Conservation (phyloP, 1,140 invertebrate species). For the Zaprionus gabonicus region DNA sequence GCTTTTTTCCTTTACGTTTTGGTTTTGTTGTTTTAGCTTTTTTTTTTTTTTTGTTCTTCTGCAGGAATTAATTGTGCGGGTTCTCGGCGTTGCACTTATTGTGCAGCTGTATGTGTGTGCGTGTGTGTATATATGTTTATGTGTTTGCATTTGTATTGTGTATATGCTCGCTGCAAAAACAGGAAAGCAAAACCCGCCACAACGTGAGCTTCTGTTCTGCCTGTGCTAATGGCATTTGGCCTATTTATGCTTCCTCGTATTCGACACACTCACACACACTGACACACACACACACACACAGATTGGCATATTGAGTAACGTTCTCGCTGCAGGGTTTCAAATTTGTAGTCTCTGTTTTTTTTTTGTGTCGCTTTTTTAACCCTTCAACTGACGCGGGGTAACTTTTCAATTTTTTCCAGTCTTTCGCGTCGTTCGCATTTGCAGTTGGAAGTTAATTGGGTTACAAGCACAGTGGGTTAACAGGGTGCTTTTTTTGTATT, state of each 20-base stretch:
- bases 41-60: conserved; percentile 27
- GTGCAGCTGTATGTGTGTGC: neutral
- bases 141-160: conserved; percentile 10
- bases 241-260: conserved; percentile 83
- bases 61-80: conserved; percentile 77
- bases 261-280: conserved; percentile 34
- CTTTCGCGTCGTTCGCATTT: conserved; percentile 17
- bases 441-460: conserved; percentile 76
- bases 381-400: conserved; percentile 51
- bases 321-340: conserved; percentile 62
- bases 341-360: conserved; percentile 35
- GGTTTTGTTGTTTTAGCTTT: conserved; percentile 24
- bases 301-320: conserved; percentile 66
- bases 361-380: conserved; percentile 42
- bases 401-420: conserved; percentile 53
- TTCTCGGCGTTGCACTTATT: conserved; percentile 64
- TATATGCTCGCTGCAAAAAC: conserved; percentile 17
- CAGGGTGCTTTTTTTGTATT: conserved; percentile 46
- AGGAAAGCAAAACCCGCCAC: conserved; percentile 62
- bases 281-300: conserved; percentile 12
- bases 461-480: conserved; percentile 70
- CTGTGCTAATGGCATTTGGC: conserved; percentile 83
- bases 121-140: neutral
- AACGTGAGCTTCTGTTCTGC: conserved; percentile 42
- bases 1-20: conserved; percentile 29